Conservation (phyloP, 2,113 vertebrate genomes). For the Benitochromis conjunctus region DNA sequence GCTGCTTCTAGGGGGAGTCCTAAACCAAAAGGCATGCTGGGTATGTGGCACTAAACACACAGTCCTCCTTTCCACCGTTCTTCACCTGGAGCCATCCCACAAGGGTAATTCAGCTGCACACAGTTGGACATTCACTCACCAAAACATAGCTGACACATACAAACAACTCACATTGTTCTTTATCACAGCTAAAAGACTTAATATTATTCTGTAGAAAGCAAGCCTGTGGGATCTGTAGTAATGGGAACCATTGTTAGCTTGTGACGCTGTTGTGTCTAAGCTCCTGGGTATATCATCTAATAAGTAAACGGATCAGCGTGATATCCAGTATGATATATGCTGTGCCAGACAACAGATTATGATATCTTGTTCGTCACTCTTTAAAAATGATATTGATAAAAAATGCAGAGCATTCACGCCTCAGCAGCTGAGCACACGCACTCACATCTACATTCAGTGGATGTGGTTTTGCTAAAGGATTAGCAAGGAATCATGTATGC, state of each 20-base stretch:
- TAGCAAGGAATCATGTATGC: background rate
- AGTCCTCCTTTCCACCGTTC: constrained; percentile 17
- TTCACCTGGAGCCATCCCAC: constrained; percentile 16
- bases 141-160: background rate
- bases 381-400: background rate
- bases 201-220: background rate
- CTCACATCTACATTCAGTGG: background rate
- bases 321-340: background rate
- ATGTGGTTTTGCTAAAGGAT: background rate
- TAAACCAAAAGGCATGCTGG: constrained; percentile 38
- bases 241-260: background rate
- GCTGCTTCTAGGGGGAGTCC: background rate
- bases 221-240: background rate
- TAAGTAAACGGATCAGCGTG: background rate
- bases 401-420: constrained; percentile 2
- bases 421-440: constrained; percentile 19
- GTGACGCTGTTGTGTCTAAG: background rate
- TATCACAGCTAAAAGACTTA: background rate
- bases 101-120: background rate
- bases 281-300: background rate
- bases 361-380: background rate
- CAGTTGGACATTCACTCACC: constrained; percentile 5
- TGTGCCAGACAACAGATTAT: background rate
- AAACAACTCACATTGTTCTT: background rate
- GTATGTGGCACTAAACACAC: constrained; percentile 9